These are phyloP conservation scores for Urocynchramus pylzowi DNA, from an alignment of 2,113 vertebrate species.

Conservation along the genomic window DNA sequence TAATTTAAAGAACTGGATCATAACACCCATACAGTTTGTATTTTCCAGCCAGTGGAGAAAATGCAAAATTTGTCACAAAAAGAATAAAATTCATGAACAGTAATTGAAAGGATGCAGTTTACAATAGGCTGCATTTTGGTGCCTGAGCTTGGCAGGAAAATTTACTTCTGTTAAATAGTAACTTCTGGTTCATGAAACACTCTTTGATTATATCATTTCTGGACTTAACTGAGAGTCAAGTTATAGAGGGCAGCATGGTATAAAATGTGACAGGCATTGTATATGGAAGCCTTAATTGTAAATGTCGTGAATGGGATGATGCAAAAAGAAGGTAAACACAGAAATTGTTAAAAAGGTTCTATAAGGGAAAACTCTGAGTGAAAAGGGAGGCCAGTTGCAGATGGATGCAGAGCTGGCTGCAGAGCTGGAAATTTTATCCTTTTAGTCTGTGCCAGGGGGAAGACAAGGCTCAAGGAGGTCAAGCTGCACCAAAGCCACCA, in stretches of 20 bases:
- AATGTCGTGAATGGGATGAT: background rate
- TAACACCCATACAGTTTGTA: background rate
- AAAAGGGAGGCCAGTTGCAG: background rate
- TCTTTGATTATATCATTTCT: background rate
- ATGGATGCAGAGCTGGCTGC: background rate
- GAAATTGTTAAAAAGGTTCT: background rate
- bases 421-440: too few species aligned
- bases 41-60: background rate
- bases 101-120: background rate
- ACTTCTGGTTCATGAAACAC: background rate
- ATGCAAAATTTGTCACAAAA: background rate
- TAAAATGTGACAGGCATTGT: background rate
- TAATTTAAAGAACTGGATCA: background rate
- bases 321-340: background rate
- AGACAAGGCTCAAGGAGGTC: background rate
- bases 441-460: background rate
- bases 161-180: background rate
- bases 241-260: background rate
- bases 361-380: background rate
- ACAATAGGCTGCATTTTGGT: background rate
- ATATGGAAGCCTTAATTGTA: background rate
- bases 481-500: background rate
- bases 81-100: background rate
- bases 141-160: background rate
- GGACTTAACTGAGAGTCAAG: background rate